These are phyloP conservation scores for Sycophila texana DNA, from an alignment of 2,888 invertebrate genomes.

Conservation along the genomic window DNA sequence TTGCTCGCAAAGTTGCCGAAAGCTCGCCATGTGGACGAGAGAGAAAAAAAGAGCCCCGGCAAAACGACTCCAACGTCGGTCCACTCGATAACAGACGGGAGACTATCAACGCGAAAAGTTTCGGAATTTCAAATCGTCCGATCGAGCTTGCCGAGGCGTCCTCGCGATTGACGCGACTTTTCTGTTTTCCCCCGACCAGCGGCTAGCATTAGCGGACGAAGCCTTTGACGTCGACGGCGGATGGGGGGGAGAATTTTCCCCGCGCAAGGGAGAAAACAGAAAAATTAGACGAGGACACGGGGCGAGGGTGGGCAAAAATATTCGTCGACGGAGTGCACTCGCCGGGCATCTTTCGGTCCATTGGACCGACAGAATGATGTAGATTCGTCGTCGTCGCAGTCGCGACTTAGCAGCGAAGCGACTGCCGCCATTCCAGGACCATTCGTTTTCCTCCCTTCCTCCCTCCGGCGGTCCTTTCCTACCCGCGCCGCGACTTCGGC, in stretches of 20 bases:
- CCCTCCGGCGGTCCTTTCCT: not conserved
- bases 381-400: constrained; percentile 65
- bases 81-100: constrained; percentile 56
- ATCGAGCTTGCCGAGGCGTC: not conserved
- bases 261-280: constrained; percentile 8
- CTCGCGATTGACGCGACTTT: constrained; percentile 60
- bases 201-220: not conserved
- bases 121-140: constrained; percentile 66
- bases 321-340: constrained; percentile 58
- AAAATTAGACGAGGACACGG: constrained; percentile 14
- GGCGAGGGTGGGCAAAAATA: constrained; percentile 54
- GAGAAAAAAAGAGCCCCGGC: constrained; percentile 4
- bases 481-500: constrained; percentile 40
- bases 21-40: not conserved
- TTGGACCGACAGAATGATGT: constrained; percentile 72
- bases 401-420: constrained; percentile 58
- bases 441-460: constrained; percentile 63
- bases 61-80: constrained; percentile 33
- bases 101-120: constrained; percentile 67
- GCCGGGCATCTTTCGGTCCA: constrained; percentile 71
- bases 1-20: constrained; percentile 24
- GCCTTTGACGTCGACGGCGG: not conserved
- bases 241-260: constrained; percentile 5
- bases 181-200: constrained; percentile 53
- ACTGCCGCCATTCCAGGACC: constrained; percentile 62